A percentile compares a stretch with the other conserved stretches of the same genome.
Evolutionary conservation across 2,888 invertebrate species (phyloP).

Genomic region (Chaitophorus viminalis): DNA sequence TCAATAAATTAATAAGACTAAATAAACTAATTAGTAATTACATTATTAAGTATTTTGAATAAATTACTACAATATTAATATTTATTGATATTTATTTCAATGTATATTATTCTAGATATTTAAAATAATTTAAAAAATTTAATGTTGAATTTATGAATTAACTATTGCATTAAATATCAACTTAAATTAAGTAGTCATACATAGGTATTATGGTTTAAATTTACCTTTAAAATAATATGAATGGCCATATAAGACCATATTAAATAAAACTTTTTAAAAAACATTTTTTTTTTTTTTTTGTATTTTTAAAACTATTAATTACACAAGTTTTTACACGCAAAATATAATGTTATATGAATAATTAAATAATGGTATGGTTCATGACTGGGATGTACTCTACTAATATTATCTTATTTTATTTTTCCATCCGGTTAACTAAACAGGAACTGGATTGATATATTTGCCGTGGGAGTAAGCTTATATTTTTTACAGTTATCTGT

Average conservation of each 20-base stretch:
- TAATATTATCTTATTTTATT: constrained; percentile 47
- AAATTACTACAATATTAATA: not conserved
- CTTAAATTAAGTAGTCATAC: not conserved
- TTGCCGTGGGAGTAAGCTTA: constrained; percentile 44
- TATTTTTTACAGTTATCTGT: constrained; percentile 33
- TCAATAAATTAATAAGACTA: not conserved
- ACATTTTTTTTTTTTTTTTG: constrained; percentile 22
- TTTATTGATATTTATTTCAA: not conserved
- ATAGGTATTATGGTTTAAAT: not conserved
- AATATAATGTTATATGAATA: constrained; percentile 1
- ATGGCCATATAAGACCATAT: not conserved
- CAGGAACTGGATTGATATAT: constrained; percentile 46
- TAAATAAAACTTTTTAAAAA: constrained; percentile 38
- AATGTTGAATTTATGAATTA: too few relatives aligned
- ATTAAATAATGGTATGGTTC: constrained; percentile 11
- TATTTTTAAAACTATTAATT: constrained; percentile 23
- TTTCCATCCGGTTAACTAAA: constrained; percentile 52
- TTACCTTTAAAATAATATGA: constrained; percentile 35
- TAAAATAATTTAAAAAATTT: too few relatives aligned
- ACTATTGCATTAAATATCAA: too few relatives aligned
- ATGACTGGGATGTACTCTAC: not conserved
- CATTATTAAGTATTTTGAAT: too few relatives aligned
- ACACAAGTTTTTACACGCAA: not conserved
- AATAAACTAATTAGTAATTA: too few relatives aligned
- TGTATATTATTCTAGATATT: too few relatives aligned